Evolutionary conservation across 2,797 vertebrate genomes (phyloP), one percentile per base, ranked within the genome.

Genomic region (Neomorphus geoffroyi): DNA sequence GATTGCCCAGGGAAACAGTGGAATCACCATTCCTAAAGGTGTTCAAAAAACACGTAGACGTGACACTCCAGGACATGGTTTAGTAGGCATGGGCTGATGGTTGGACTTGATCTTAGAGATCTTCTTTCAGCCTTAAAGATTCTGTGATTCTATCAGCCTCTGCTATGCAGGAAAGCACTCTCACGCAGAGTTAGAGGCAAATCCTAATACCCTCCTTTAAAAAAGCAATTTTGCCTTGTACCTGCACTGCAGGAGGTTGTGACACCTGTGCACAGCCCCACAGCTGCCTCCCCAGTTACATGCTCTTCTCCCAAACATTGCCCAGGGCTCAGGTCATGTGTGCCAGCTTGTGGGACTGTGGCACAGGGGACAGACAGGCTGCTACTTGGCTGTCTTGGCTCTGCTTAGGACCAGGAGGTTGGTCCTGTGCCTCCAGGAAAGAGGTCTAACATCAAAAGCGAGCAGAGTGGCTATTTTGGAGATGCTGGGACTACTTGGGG

Each of bases 251-350:
- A 67, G 28, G n/a, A 80, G 50, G 46, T 30, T 67, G 32, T 82
- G 64, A 74, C 48, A 62, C 10, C 16, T 0, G 2, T 41, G 6
- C 28, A 15, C 28, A 15, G 46, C 48, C 51, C 23, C 57, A 10
- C 37, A 7, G 9, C 35, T 4, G 1, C 54, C 27, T 91, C 33
- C 54, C 30, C 17, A 45, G 13, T 19, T 0, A 0, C 13, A 28
- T 85, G 46, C 35, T 73, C 3, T 41, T 74, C 46, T 71, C 32
- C 10, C 50, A 86, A 5, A 57, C 45, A 19, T n/a, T 24, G 12
- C 21, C 19, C 11, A 16, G 28, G 5, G 10, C 73, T 75, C 70
- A 39, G 35, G 33, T 4, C 45, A 45, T 1, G 0, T 0, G 0
- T n/a, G 77, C 53, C 22, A 1, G 10, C 27, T 69, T 23, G 9